Conservation (phyloP, 2,888 invertebrate species). For the Lingula anatina region DNA sequence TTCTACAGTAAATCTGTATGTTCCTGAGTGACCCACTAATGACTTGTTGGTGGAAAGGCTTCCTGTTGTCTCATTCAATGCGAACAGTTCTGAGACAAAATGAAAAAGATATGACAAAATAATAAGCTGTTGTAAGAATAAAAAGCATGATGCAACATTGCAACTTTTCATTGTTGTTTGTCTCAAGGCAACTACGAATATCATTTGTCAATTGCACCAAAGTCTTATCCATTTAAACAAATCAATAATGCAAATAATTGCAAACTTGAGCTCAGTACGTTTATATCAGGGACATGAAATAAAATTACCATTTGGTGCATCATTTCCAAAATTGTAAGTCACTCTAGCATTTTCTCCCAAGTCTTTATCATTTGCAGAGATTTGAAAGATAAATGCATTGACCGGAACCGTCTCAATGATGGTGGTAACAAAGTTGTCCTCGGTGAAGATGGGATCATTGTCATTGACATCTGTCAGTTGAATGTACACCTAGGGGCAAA, state of each 20-base stretch:
- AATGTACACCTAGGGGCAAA: constrained; percentile 26
- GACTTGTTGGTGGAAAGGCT: constrained; percentile 74
- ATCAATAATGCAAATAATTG: no score
- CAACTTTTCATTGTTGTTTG: no score
- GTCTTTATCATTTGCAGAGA: constrained; percentile 77
- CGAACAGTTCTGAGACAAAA: constrained; percentile 63
- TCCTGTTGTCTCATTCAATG: constrained; percentile 70
- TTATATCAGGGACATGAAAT: no score
- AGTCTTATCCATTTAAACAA: no score
- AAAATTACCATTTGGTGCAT: no score
- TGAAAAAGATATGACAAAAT: constrained; percentile 8
- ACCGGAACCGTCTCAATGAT: constrained; percentile 76
- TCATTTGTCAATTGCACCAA: no score
- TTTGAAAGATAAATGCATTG: constrained; percentile 73
- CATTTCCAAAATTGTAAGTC: no score
- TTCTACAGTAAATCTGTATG: constrained; percentile 64
- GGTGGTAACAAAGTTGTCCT: constrained; percentile 70
- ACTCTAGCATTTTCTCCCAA: no score
- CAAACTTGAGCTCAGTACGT: no score
- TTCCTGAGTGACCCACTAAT: constrained; percentile 62
- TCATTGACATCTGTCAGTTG: constrained; percentile 78
- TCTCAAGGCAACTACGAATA: no score
- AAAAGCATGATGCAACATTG: no score
- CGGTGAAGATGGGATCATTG: constrained; percentile 76
- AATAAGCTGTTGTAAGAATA: no score